Base-by-base conservation (phyloP, 1,140 invertebrate genomes). In the Zeugodacus cucurbitae region DNA sequence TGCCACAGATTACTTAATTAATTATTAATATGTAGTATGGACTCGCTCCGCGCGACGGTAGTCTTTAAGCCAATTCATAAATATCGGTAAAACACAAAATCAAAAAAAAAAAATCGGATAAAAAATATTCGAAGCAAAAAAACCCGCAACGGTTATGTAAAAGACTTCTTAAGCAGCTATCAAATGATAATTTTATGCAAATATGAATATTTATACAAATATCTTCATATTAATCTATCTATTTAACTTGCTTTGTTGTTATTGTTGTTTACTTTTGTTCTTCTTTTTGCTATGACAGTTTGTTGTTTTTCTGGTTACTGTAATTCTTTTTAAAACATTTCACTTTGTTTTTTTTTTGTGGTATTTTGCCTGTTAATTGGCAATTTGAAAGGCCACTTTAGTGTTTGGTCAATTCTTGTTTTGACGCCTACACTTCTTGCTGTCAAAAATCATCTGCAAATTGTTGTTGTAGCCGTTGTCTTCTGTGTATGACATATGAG, bases 181-280 rank as follows among this genome's bases (percentile, higher is more conserved):
- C 67, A 41, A 74, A 74, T 17, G 34, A 67, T 67, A 29, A 37
- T 74, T 37, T 74, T 37, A 74, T 74, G 67, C 32, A 32, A 74
- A 74, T 41, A 74, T 74, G 14, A 74, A 74, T 74, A 74, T 74
- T 74, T 74, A 34, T 74, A n/a, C n/a, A n/a, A n/a, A n/a, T n/a
- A 67, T 74, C 32, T 74, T 41, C 34, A 37, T 41, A 74, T 37
- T 74, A 74, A 74, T 37, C 34, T 22, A 74, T 7, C 17, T 74
- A 37, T 74, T 1, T 37, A 62, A 4, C n/a, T n/a, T 62, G 14
- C 26, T n/a, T 62, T 26, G 7, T 62, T 62, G 6, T 32, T 41
- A 14, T 74, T 32, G 14, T 67, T 67, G 34, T 74, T 37, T 74
- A 32, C 14, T 74, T 74, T 74, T 74, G 34, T 74, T 67, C 11